phyloP scores from a whole-genome alignment of 2,888 invertebrate genomes.

The Hyposoter dolosus region DNA sequence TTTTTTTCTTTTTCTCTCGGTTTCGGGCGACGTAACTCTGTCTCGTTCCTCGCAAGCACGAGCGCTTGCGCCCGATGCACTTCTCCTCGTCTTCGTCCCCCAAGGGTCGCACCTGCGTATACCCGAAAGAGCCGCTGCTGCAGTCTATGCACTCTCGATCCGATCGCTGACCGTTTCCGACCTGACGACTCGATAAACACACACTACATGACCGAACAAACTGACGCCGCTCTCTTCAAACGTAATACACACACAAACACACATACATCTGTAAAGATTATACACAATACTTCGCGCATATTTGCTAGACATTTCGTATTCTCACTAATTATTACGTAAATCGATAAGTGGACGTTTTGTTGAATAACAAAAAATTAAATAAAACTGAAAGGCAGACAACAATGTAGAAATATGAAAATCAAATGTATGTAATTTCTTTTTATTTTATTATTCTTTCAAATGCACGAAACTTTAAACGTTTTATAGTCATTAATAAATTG shows the following conservation, averaged over 20 bases:
- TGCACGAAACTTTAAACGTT: neutral
- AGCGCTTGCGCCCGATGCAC: slow-evolving; percentile 63
- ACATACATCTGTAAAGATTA: neutral
- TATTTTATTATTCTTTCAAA: neutral
- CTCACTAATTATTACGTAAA: neutral
- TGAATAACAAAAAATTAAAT: neutral
- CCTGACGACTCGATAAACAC: slow-evolving; percentile 71
- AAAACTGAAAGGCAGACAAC: neutral
- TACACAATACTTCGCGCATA: neutral
- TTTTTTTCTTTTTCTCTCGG: neutral
- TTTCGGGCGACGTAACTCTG: slow-evolving; percentile 1
- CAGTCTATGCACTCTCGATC: slow-evolving; percentile 65
- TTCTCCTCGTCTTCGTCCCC: slow-evolving; percentile 40
- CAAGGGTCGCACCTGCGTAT: slow-evolving; percentile 67
- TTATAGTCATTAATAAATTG: neutral
- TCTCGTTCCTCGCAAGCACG: slow-evolving; percentile 51
- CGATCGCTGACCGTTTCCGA: slow-evolving; percentile 70
- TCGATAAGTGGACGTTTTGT: neutral
- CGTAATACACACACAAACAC: neutral
- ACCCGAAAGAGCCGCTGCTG: slow-evolving; percentile 21
- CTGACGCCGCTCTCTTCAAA: slow-evolving; percentile 1
- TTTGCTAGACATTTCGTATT: neutral
- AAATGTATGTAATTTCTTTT: neutral
- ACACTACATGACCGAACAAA: slow-evolving; percentile 40
- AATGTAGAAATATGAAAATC: neutral